Evolutionary conservation across 2,797 vertebrate genomes (phyloP).

Genomic region (Tadarida brasiliensis): DNA sequence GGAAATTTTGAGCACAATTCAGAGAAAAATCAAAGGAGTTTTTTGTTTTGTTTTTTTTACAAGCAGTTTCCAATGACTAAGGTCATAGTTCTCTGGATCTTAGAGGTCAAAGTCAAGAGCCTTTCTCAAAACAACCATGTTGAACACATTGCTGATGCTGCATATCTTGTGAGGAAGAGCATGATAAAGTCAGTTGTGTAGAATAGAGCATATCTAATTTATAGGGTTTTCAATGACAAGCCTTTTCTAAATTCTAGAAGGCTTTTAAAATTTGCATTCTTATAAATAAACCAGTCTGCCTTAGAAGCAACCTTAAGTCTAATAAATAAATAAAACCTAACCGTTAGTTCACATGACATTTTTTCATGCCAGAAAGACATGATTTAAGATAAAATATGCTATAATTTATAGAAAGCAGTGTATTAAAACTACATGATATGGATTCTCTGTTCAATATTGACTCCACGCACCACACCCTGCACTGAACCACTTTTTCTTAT

Average conservation of each 20-base stretch:
- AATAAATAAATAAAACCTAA: conserved; percentile 79
- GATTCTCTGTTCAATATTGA: conserved; percentile 48
- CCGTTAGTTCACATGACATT: conserved; percentile 62
- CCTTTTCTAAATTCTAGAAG: conserved; percentile 72
- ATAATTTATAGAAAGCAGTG: conserved; percentile 17
- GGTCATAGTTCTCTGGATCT: conserved; percentile 65
- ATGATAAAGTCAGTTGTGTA: conserved; percentile 61
- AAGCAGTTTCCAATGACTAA: conserved; percentile 63
- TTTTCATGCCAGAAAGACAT: conserved; percentile 71
- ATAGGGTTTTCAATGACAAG: conserved; percentile 70
- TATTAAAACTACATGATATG: background rate
- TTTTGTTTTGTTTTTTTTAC: background rate
- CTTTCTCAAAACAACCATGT: conserved; percentile 58
- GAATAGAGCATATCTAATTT: conserved; percentile 71
- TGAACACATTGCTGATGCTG: conserved; percentile 60
- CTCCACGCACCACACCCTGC: conserved; percentile 15
- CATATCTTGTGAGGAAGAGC: conserved; percentile 64
- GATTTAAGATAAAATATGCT: conserved; percentile 34
- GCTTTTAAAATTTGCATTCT: conserved; percentile 80
- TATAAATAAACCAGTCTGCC: conserved; percentile 78
- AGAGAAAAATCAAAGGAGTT: conserved; percentile 46
- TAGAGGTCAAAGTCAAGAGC: conserved; percentile 63
- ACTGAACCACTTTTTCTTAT: background rate
- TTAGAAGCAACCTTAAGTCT: conserved; percentile 76
- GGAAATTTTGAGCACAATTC: conserved; percentile 59